Conservation (phyloP, 2,797 vertebrate genomes). For the Pempheris klunzingeri region DNA sequence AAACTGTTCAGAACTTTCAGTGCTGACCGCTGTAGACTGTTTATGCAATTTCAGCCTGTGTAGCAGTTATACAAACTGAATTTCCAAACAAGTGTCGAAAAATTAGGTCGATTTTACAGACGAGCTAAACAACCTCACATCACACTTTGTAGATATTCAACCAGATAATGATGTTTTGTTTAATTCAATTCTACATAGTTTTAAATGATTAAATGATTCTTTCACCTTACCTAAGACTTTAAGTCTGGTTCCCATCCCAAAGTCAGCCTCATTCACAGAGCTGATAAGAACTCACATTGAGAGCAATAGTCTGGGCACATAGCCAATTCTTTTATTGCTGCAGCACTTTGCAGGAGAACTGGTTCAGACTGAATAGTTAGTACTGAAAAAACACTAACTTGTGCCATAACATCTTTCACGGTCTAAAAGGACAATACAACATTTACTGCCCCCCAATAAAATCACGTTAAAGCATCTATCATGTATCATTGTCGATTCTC, state of each 20-base stretch:
- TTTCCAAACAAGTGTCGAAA: background rate
- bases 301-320: background rate
- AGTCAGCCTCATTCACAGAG: slow-evolving; percentile 44
- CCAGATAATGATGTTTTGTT: too few species aligned
- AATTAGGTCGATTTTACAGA: background rate
- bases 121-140: background rate
- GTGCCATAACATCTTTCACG: background rate
- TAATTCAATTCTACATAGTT: background rate
- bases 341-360: background rate
- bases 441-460: background rate
- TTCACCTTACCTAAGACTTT: slow-evolving; percentile 59
- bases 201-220: background rate
- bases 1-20: slow-evolving; percentile 14
- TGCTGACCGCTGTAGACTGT: background rate
- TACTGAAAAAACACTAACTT: background rate
- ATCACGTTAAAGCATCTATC: background rate
- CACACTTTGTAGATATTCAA: background rate
- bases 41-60: too few species aligned
- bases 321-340: slow-evolving; percentile 22
- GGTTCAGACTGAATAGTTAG: background rate
- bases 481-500: too few species aligned
- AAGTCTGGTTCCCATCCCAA: slow-evolving; percentile 74
- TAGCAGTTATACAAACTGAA: background rate
- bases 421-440: background rate
- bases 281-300: slow-evolving; percentile 10